These are phyloP conservation scores for Halictus quadricinctus DNA, from an alignment of 2,888 invertebrate genomes.

Conservation along the genomic window DNA sequence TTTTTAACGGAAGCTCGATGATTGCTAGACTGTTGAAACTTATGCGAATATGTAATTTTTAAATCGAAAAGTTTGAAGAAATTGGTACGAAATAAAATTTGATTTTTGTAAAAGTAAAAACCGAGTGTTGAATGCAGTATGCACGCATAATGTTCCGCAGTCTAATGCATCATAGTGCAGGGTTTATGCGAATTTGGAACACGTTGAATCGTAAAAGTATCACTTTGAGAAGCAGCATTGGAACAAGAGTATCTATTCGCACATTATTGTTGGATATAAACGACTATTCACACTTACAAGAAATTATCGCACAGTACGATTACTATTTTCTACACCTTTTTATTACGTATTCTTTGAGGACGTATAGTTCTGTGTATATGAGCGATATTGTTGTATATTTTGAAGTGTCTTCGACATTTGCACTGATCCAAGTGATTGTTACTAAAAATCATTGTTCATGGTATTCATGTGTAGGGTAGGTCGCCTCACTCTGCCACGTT, in stretches of 20 bases:
- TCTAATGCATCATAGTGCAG: neutral
- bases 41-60: neutral
- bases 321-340: conserved; percentile 19
- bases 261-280: neutral
- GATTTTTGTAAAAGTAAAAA: neutral
- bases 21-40: conserved; percentile 1
- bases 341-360: conserved; percentile 1
- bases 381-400: conserved; percentile 7
- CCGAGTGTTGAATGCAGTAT: neutral
- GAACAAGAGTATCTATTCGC: conserved; percentile 4
- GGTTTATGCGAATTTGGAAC: neutral
- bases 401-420: neutral
- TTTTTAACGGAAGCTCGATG: conserved; percentile 3
- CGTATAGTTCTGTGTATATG: neutral
- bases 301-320: neutral
- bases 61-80: neutral
- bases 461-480: conserved; percentile 10
- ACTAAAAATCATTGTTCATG: neutral
- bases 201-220: conserved; percentile 1
- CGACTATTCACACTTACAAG: neutral
- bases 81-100: neutral
- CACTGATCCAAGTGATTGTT: neutral
- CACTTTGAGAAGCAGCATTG: neutral
- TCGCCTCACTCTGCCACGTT: neutral
- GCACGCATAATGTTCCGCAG: neutral